Evolutionary conservation across 2,888 invertebrate species (phyloP).

Genomic region (Acleris holmiana): DNA sequence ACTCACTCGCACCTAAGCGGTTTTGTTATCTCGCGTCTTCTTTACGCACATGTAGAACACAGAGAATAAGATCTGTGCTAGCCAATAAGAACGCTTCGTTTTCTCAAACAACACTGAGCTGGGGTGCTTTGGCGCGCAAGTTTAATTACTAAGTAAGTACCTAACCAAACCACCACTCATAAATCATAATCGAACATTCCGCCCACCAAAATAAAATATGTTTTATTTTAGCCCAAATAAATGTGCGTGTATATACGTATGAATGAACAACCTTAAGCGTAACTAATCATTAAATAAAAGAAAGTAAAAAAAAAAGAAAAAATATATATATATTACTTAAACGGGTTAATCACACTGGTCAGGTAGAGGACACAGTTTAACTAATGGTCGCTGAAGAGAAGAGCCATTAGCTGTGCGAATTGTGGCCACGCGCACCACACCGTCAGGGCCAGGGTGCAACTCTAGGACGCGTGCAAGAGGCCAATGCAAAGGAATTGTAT

Average conservation of each 20-base stretch:
- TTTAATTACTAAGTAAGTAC: background rate
- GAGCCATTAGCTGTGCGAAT: slow-evolving; percentile 21
- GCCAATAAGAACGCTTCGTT: background rate
- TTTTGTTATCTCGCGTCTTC: background rate
- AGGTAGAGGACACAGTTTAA: slow-evolving; percentile 17
- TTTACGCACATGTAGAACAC: background rate
- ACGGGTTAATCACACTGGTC: background rate
- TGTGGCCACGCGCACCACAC: slow-evolving; percentile 28
- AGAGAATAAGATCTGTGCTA: background rate
- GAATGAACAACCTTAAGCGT: background rate
- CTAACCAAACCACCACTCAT: too few species aligned
- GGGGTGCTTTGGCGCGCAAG: background rate
- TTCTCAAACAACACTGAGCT: background rate
- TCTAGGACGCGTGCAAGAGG: slow-evolving; percentile 16
- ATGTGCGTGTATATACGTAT: background rate
- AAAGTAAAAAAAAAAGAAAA: background rate
- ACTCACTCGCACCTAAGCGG: background rate
- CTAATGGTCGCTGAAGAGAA: slow-evolving; percentile 20
- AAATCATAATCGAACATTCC: background rate
- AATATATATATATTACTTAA: background rate
- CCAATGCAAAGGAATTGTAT: slow-evolving; percentile 25
- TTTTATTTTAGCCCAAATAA: background rate
- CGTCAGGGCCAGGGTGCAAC: slow-evolving; percentile 25
- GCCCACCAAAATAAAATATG: slow-evolving; percentile 8
- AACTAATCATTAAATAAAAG: background rate